These are phyloP conservation scores for Trichechus manatus DNA, from an alignment of 2,113 vertebrate genomes.

Conservation along the genomic window DNA sequence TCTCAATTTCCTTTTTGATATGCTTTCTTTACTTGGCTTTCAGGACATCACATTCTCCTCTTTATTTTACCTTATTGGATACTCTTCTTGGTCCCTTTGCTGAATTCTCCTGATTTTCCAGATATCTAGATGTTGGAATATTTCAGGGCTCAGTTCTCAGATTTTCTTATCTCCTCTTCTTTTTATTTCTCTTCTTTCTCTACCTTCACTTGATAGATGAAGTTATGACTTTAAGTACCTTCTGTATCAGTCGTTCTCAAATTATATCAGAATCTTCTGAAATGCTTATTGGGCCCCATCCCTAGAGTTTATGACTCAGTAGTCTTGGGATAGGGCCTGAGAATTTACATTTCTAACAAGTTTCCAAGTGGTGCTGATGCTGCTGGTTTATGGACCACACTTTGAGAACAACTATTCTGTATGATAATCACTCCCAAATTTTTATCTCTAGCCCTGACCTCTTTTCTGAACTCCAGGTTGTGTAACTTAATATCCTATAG, in stretches of 20 bases:
- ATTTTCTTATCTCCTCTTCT: background rate
- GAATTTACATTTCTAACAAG: background rate
- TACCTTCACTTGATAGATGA: background rate
- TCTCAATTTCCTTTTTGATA: background rate
- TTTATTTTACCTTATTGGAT: background rate
- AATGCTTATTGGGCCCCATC: background rate
- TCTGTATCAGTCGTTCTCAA: background rate
- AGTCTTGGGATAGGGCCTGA: background rate
- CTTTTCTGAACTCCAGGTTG: background rate
- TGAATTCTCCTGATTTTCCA: background rate
- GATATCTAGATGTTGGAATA: background rate
- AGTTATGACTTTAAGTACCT: background rate
- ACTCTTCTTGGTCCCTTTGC: background rate
- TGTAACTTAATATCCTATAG: background rate
- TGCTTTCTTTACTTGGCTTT: background rate
- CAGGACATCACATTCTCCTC: background rate
- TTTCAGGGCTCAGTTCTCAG: background rate
- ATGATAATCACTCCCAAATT: no score
- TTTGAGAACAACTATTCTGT: no score
- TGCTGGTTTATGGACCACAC: no score
- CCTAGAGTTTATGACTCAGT: background rate
- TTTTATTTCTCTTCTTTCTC: background rate
- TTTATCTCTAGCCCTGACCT: no score
- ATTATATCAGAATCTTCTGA: background rate
- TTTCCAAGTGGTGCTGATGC: background rate